A percentile compares a stretch with the other conserved stretches of the same genome.
Evolutionary conservation across 2,888 invertebrate genomes (phyloP).

Genomic region (Heptascelio sp.): DNA sequence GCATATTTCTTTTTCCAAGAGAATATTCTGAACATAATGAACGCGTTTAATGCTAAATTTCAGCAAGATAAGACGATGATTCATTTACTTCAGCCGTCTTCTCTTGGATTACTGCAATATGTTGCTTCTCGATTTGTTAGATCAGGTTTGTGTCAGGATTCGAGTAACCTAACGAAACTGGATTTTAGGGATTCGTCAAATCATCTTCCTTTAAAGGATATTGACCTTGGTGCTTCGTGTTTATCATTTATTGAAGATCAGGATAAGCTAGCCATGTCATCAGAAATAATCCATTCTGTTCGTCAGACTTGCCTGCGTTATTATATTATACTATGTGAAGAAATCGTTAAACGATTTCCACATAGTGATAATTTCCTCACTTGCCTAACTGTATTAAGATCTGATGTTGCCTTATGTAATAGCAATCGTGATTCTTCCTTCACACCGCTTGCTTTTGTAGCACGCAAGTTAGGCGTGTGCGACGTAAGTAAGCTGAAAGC

Average conservation of each 20-base stretch:
- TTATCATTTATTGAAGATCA: no score
- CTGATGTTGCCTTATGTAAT: constrained; percentile 12
- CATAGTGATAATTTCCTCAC: constrained; percentile 10
- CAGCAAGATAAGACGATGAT: constrained; percentile 15
- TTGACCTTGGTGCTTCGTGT: no score
- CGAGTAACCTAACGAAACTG: no score
- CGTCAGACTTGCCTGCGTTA: constrained; percentile 30
- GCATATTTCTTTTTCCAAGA: not conserved
- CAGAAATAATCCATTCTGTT: not conserved
- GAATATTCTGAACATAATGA: not conserved
- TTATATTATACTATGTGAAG: not conserved
- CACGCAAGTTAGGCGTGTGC: constrained; percentile 13
- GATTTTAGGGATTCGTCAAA: not conserved
- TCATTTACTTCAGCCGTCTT: constrained; percentile 15
- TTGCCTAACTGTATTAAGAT: not conserved
- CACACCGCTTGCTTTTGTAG: not conserved
- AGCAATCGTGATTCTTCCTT: not conserved
- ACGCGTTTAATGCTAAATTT: constrained; percentile 27
- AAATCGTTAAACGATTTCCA: constrained; percentile 19
- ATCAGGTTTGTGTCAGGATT: no score
- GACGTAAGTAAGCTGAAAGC: not conserved
- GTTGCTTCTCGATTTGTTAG: no score
- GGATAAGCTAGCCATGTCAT: no score
- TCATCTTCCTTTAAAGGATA: not conserved
- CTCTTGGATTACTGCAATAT: no score